Percentiles rank a stretch among this genome's conserved stretches.
Evolutionary conservation across 2,797 vertebrate species (phyloP).

Genomic region (Loris lydekkerianus): DNA sequence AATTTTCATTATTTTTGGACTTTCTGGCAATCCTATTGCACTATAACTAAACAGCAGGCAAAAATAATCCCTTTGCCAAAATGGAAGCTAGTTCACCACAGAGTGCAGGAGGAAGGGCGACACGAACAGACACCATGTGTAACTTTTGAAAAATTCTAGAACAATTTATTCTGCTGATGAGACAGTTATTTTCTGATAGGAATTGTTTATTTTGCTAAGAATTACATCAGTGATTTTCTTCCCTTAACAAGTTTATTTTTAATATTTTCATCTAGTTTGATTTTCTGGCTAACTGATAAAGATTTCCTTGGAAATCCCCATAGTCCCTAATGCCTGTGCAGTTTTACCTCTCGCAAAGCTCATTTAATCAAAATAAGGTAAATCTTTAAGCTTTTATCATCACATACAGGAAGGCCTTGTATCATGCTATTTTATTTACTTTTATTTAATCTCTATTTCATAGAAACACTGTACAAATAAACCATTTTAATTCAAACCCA

Average conservation of each 20-base stretch:
- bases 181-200: constrained; percentile 77
- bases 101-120: background rate
- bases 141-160: constrained; percentile 16
- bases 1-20: background rate
- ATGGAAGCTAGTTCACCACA: background rate
- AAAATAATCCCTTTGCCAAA: background rate
- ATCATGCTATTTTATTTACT: background rate
- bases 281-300: constrained; percentile 79
- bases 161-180: constrained; percentile 58
- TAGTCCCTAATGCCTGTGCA: constrained; percentile 43
- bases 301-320: constrained; percentile 65
- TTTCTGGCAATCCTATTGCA: background rate
- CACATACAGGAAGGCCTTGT: background rate
- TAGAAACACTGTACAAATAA: background rate
- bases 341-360: background rate
- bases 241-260: constrained; percentile 77
- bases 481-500: background rate
- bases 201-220: constrained; percentile 78
- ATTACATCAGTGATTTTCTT: constrained; percentile 59
- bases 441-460: background rate
- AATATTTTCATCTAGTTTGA: constrained; percentile 78
- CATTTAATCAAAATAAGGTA: background rate
- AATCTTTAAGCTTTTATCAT: background rate
- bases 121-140: background rate
- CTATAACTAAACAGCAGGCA: background rate